A percentile compares a stretch with the other conserved stretches of the same genome.
Conservation (phyloP, 2,113 vertebrate genomes). For the Trichechus manatus region DNA sequence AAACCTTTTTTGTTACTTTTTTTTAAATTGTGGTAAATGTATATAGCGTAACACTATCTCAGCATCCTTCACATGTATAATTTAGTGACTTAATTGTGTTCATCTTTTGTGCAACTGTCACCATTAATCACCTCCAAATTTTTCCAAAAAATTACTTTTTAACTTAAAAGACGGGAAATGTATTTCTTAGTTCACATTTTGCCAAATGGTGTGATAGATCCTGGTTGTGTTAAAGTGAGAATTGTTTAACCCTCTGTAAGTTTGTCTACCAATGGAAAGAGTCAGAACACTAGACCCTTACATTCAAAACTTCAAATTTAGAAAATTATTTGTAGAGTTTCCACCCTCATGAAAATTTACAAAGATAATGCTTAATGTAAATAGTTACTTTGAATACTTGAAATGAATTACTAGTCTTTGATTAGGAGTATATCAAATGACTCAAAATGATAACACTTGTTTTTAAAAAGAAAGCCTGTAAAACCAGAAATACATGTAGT, state of each 20-base stretch:
- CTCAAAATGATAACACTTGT: slow-evolving; percentile 50
- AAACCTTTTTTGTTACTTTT: not conserved
- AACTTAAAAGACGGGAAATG: not conserved
- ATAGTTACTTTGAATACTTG: slow-evolving; percentile 42
- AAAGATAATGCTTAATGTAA: slow-evolving; percentile 53
- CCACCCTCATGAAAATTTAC: slow-evolving; percentile 32
- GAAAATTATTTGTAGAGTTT: slow-evolving; percentile 20
- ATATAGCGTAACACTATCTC: not conserved
- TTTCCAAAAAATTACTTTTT: not conserved
- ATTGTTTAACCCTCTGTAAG: slow-evolving; percentile 28
- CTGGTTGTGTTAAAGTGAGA: slow-evolving; percentile 27
- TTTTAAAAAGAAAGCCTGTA: slow-evolving; percentile 2
- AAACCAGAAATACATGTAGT: slow-evolving; percentile 44
- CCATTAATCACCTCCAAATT: not conserved
- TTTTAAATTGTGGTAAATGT: not conserved
- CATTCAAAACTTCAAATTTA: slow-evolving; percentile 38
- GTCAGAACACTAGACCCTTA: not conserved
- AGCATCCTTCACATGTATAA: not conserved
- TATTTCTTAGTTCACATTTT: slow-evolving; percentile 27
- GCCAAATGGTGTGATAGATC: not conserved
- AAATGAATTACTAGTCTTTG: slow-evolving; percentile 41
- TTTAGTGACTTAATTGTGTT: not conserved
- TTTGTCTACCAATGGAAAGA: slow-evolving; percentile 35
- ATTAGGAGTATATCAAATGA: slow-evolving; percentile 57
- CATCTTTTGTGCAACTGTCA: not conserved